Evolutionary conservation across 2,888 invertebrate genomes (phyloP).

Genomic region (Drosophila robusta): DNA sequence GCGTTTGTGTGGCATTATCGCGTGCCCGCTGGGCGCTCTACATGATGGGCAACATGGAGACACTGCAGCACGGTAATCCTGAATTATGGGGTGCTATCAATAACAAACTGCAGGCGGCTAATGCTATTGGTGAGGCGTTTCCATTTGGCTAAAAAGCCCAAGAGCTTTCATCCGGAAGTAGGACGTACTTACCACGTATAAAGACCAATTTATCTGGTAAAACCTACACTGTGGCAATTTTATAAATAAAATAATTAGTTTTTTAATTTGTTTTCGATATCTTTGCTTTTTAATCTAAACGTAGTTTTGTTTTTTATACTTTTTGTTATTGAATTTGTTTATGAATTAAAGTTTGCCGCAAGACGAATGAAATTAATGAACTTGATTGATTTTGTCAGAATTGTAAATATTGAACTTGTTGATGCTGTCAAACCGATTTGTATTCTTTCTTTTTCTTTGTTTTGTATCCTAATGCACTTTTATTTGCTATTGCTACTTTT

Average conservation of each 20-base stretch:
- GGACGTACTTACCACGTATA: neutral
- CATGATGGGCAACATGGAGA: slow-evolving; percentile 90
- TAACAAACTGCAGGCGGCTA: slow-evolving; percentile 84
- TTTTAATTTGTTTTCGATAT: slow-evolving; percentile 15
- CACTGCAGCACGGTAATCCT: slow-evolving; percentile 86
- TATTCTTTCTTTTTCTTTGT: neutral
- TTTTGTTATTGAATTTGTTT: slow-evolving; percentile 25
- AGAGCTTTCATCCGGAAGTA: neutral
- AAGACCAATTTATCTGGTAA: neutral
- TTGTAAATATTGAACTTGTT: slow-evolving; percentile 43
- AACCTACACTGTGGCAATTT: neutral
- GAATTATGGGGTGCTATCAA: slow-evolving; percentile 86
- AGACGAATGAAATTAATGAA: slow-evolving; percentile 20
- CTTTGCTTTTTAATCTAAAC: slow-evolving; percentile 41
- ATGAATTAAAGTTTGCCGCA: slow-evolving; percentile 30
- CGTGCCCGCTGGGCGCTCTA: slow-evolving; percentile 90
- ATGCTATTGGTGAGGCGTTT: slow-evolving; percentile 86
- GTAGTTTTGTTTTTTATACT: slow-evolving; percentile 20
- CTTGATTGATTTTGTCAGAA: slow-evolving; percentile 25
- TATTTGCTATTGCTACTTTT: slow-evolving; percentile 27
- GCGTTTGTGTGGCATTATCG: slow-evolving; percentile 92
- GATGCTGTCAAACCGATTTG: slow-evolving; percentile 53
- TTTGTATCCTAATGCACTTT: slow-evolving; percentile 24
- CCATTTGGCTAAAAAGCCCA: slow-evolving; percentile 44
- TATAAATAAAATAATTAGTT: slow-evolving; percentile 21